Percentiles rank a stretch among this genome's conserved stretches.
phyloP scores from a whole-genome alignment of 53 echinoderm and acorn worm species.

The Henricia sp. region DNA sequence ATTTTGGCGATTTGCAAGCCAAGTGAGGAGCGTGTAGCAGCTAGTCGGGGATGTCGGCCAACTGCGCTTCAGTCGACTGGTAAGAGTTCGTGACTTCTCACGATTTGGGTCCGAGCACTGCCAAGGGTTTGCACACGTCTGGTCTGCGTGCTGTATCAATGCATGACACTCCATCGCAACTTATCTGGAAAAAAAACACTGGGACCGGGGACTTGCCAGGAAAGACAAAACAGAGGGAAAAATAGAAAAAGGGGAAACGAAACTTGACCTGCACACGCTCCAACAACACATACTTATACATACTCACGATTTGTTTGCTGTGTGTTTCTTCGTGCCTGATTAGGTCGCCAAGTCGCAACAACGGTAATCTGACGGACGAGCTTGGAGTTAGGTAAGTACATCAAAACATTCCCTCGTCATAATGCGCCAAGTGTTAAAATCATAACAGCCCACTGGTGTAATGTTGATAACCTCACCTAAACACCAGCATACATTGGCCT shows the following conservation, averaged over 20 bases:
- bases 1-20: slow-evolving; percentile 48
- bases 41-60: slow-evolving; percentile 57
- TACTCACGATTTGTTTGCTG: slow-evolving; percentile 85
- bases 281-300: slow-evolving; percentile 71
- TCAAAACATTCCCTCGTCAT: slow-evolving; percentile 20
- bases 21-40: slow-evolving; percentile 39
- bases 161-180: slow-evolving; percentile 69
- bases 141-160: slow-evolving; percentile 89
- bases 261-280: slow-evolving; percentile 72
- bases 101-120: slow-evolving; percentile 68
- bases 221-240: slow-evolving; percentile 6
- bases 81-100: slow-evolving; percentile 81
- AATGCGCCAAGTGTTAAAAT: slow-evolving; percentile 36
- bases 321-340: slow-evolving; percentile 87
- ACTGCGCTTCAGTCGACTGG: slow-evolving; percentile 61
- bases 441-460: slow-evolving; percentile 9
- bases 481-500: not conserved
- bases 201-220: slow-evolving; percentile 32
- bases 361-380: slow-evolving; percentile 43
- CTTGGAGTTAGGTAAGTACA: slow-evolving; percentile 66
- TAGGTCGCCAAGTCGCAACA: slow-evolving; percentile 63
- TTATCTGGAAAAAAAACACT: slow-evolving; percentile 60
- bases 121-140: slow-evolving; percentile 84
- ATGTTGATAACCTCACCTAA: not conserved
- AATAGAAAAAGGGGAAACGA: not conserved